Base-by-base conservation (phyloP, 64 coral and sea anemone species). In the Stylophora pistillata region DNA sequence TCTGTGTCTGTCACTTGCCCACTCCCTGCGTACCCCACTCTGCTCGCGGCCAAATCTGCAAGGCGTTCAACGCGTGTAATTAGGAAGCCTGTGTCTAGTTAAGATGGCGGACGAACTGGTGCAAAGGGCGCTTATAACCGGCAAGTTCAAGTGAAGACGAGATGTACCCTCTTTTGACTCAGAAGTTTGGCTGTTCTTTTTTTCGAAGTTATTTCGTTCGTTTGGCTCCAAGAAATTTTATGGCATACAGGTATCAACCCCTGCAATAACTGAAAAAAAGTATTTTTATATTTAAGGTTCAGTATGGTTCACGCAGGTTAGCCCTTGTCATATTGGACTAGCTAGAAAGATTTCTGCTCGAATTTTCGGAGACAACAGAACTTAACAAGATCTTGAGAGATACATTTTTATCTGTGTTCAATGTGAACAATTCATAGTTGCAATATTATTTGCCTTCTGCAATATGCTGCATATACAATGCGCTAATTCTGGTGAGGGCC, bases 71-170 rank as follows among this genome's bases (percentile, higher is more conserved):
- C 32, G 11, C 15, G 0, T 23, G 5, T 63, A 12, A 12, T 29
- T 81, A 10, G 78, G 11, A 33, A 69, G 80, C 80, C 80, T 84
- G 80, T 60, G 30, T 15, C 80, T 1, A 37, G 30, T 37, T 0
- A 84, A 84, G 62, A 84, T 84, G 80, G 80, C 80, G 62, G 80
- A 66, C 30, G 21, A 84, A 68, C 2, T 13, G 0, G 57, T 14
- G 16, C n/a, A 52, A 31, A 76, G 53, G 31, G 9, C 20, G 9
- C 11, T 12, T 15, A 12, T 18, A 2, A 18, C 26, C 64, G 12
- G 21, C 17, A 60, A 18, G 64, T 12, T 23, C 58, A 83, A 32
- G 23, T 26, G 41, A 23, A 30, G 60, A 37, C 33, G 37, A 84
- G 47, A 84, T 84, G 80, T 69, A 84, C 26, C 58, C 18, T 70